These are phyloP conservation scores for Pecten maximus DNA, from an alignment of 2,888 invertebrate genomes.

Conservation along the genomic window DNA sequence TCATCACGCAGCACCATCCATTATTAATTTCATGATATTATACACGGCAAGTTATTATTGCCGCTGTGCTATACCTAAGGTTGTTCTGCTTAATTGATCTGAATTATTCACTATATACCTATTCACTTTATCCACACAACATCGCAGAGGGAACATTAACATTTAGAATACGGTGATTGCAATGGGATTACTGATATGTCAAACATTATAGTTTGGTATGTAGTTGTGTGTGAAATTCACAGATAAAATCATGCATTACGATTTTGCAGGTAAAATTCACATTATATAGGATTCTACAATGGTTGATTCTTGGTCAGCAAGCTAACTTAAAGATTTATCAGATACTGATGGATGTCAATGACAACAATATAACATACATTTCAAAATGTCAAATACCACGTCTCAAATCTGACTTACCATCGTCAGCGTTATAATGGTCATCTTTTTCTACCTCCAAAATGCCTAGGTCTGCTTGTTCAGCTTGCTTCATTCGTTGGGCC, in stretches of 20 bases:
- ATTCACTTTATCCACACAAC: neutral
- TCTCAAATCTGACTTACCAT: constrained; percentile 62
- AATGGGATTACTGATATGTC: neutral
- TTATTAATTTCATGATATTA: constrained; percentile 11
- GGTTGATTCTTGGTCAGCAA: too few relatives aligned
- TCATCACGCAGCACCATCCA: neutral
- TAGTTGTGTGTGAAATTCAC: too few relatives aligned
- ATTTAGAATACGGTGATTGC: neutral
- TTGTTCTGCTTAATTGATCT: neutral
- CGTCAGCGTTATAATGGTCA: constrained; percentile 72
- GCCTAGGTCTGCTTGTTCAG: constrained; percentile 66
- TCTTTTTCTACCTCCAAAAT: constrained; percentile 73
- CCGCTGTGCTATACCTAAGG: neutral
- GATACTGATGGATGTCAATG: neutral
- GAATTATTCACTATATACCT: neutral
- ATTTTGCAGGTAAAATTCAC: neutral
- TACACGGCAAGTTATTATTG: neutral
- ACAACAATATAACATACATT: neutral
- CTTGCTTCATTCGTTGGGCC: constrained; percentile 70
- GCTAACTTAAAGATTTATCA: too few relatives aligned
- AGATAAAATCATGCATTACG: neutral
- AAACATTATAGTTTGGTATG: neutral
- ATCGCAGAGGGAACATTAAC: neutral
- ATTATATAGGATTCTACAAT: neutral
- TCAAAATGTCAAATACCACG: neutral